Conservation (phyloP, 2,888 invertebrate genomes). For the Athripsodes cinereus region DNA sequence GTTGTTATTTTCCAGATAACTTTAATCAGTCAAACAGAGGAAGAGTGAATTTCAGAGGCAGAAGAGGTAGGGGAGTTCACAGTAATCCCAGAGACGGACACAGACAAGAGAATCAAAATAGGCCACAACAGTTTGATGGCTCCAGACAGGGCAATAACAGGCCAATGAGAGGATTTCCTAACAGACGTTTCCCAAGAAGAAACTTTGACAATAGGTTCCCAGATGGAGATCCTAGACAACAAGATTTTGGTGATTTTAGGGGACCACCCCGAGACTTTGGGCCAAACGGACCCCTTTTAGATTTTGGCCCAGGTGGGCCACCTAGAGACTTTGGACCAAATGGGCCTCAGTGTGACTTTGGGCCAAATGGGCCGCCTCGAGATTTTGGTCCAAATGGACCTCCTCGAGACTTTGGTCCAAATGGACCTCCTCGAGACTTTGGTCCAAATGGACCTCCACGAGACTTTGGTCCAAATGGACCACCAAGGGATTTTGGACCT, state of each 20-base stretch:
- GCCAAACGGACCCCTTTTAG: neutral
- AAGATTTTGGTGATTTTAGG: neutral
- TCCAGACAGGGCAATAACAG: neutral
- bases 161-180: neutral
- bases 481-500: neutral
- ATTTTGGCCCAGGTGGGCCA: neutral
- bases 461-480: neutral
- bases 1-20: no score
- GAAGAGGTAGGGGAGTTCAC: neutral
- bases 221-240: neutral
- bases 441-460: neutral
- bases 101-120: neutral
- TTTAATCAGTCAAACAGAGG: no score
- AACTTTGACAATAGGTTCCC: neutral
- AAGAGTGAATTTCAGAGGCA: no score
- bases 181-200: neutral
- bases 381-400: neutral
- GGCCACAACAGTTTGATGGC: neutral
- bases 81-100: neutral
- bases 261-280: neutral
- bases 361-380: neutral
- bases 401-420: neutral
- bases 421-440: neutral
- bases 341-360: neutral
- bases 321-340: neutral